Percentiles rank a stretch among this genome's conserved stretches.
These are phyloP conservation scores for Colossoma macropomum DNA, from an alignment of 2,113 vertebrate species.

Conservation along the genomic window DNA sequence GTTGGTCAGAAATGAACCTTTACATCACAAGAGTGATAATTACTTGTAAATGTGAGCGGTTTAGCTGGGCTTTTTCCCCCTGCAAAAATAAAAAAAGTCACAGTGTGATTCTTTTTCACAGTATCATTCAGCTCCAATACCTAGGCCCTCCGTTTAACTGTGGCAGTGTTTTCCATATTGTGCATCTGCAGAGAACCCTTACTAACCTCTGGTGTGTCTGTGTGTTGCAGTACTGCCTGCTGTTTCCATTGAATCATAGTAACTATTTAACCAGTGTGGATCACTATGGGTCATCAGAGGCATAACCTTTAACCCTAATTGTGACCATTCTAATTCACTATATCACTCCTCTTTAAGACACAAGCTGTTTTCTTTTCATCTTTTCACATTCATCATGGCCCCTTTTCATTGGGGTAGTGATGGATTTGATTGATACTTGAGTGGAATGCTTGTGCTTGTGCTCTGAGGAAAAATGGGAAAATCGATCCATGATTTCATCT, in stretches of 20 bases:
- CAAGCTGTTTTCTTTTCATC: constrained; percentile 48
- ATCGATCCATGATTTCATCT: constrained; percentile 28
- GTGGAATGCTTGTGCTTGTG: constrained; percentile 35
- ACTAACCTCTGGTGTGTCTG: constrained; percentile 1
- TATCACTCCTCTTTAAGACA: constrained; percentile 30
- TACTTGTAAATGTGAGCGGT: no score
- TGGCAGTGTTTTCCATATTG: background rate
- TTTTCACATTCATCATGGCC: constrained; percentile 47
- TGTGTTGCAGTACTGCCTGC: background rate
- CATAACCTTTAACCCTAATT: constrained; percentile 48
- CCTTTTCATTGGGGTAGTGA: constrained; percentile 29
- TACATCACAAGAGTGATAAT: no score
- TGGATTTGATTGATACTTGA: constrained; percentile 70
- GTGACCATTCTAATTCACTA: constrained; percentile 45
- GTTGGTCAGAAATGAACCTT: no score
- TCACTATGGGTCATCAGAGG: constrained; percentile 33
- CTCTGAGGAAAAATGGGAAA: constrained; percentile 3
- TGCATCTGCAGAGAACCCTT: background rate
- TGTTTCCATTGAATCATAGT: constrained; percentile 36
- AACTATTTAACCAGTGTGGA: constrained; percentile 51
- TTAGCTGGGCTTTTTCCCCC: background rate
- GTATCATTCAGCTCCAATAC: background rate
- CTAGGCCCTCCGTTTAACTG: background rate
- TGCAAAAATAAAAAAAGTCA: background rate
- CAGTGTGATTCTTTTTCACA: background rate